These are phyloP conservation scores for Stenchaetothrips biformis DNA, from an alignment of 2,888 invertebrate species.

Conservation along the genomic window DNA sequence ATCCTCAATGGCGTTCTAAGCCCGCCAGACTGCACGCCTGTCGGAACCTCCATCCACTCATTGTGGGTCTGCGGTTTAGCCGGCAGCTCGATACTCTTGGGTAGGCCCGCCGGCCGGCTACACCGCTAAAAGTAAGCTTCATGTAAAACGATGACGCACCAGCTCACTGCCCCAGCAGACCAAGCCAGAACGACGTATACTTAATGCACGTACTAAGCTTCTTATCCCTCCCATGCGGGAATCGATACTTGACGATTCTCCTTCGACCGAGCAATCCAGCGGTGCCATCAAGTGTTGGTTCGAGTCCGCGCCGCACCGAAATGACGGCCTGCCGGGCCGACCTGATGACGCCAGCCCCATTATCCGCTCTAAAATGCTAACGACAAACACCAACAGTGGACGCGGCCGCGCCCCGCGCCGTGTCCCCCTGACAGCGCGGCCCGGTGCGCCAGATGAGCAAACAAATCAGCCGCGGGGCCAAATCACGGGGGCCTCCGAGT, in stretches of 20 bases:
- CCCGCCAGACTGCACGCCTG: neutral
- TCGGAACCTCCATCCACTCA: neutral
- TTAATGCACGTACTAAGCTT: no score
- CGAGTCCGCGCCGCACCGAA: neutral
- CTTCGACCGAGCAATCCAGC: no score
- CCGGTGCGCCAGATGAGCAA: neutral
- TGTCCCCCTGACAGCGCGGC: neutral
- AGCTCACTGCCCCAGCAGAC: no score
- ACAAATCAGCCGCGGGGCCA: neutral
- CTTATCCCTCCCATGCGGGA: no score
- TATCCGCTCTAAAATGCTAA: constrained; percentile 22
- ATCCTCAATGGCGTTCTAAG: neutral
- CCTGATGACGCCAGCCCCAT: neutral
- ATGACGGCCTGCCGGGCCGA: neutral
- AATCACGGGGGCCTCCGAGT: no score
- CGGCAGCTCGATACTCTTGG: neutral
- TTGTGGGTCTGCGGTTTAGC: neutral
- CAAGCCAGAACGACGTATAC: no score
- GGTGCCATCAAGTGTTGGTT: neutral
- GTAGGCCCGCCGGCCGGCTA: no score
- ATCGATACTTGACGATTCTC: no score
- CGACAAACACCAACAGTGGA: neutral
- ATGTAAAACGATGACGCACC: no score
- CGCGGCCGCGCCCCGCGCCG: neutral
- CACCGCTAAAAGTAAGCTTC: no score